phyloP scores from a whole-genome alignment of 2,888 invertebrate genomes.

The Atrina japonica region DNA sequence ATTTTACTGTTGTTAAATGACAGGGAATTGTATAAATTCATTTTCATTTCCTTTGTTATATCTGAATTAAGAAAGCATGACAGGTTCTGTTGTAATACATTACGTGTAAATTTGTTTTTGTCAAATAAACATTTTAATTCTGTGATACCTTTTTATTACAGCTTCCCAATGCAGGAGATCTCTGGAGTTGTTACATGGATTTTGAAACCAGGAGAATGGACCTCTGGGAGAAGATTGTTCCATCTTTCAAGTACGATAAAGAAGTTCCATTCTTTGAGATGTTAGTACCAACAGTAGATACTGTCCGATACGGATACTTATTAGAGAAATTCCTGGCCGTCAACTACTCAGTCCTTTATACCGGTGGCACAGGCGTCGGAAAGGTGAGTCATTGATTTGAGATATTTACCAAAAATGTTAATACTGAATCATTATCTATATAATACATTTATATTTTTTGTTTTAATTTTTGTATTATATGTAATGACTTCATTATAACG shows the following conservation, averaged over 20 bases:
- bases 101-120: too few species aligned
- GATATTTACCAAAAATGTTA: slow-evolving; percentile 6
- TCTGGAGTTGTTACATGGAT: slow-evolving; percentile 91
- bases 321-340: slow-evolving; percentile 88
- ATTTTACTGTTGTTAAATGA: too few species aligned
- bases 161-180: slow-evolving; percentile 87
- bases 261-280: slow-evolving; percentile 92
- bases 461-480: too few species aligned
- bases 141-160: slow-evolving; percentile 76
- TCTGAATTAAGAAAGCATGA: too few species aligned
- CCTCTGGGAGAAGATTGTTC: slow-evolving; percentile 90
- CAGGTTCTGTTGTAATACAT: too few species aligned
- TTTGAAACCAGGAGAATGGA: slow-evolving; percentile 87
- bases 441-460: background rate
- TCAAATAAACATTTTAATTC: too few species aligned
- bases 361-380: slow-evolving; percentile 95
- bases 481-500: too few species aligned
- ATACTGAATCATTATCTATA: background rate
- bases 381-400: slow-evolving; percentile 85
- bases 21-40: too few species aligned
- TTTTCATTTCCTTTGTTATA: too few species aligned
- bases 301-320: slow-evolving; percentile 91
- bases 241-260: slow-evolving; percentile 87
- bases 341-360: slow-evolving; percentile 90
- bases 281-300: slow-evolving; percentile 94